Evolutionary conservation across 2,888 invertebrate genomes (phyloP).

Genomic region (Drosophila ustulata): DNA sequence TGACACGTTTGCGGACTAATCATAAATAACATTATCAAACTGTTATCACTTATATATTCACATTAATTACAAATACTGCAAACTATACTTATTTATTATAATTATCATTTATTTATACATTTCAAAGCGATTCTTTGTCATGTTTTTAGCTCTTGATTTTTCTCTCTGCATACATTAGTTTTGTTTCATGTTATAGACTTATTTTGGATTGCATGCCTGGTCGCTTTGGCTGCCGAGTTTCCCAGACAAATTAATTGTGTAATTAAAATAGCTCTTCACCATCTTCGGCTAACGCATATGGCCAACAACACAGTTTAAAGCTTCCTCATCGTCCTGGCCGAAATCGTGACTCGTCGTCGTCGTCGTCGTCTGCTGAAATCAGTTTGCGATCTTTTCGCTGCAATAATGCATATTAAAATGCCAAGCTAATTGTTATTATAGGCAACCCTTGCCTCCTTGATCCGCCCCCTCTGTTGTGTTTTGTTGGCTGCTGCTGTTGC

Average conservation of each 20-base stretch:
- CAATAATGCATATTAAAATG: constrained; percentile 82
- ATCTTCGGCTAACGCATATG: constrained; percentile 50
- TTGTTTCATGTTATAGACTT: not conserved
- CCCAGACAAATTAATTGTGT: constrained; percentile 63
- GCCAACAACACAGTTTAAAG: constrained; percentile 8
- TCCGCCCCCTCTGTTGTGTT: not conserved
- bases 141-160: not conserved
- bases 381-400: constrained; percentile 74
- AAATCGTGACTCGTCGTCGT: constrained; percentile 58
- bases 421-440: constrained; percentile 80
- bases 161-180: not conserved
- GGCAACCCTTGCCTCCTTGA: constrained; percentile 36
- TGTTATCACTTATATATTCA: no score
- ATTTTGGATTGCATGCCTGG: constrained; percentile 1
- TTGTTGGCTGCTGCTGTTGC: constrained; percentile 6
- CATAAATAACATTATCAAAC: no score
- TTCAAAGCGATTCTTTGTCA: no score
- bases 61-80: no score
- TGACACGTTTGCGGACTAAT: no score
- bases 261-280: constrained; percentile 57
- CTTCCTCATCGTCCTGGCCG: constrained; percentile 52
- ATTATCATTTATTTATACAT: no score
- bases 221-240: constrained; percentile 5
- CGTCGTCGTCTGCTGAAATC: constrained; percentile 57
- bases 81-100: no score